Evolutionary conservation across 2,888 invertebrate species (phyloP), one percentile per base, ranked within the genome.

Genomic region (Platypus cylindrus): DNA sequence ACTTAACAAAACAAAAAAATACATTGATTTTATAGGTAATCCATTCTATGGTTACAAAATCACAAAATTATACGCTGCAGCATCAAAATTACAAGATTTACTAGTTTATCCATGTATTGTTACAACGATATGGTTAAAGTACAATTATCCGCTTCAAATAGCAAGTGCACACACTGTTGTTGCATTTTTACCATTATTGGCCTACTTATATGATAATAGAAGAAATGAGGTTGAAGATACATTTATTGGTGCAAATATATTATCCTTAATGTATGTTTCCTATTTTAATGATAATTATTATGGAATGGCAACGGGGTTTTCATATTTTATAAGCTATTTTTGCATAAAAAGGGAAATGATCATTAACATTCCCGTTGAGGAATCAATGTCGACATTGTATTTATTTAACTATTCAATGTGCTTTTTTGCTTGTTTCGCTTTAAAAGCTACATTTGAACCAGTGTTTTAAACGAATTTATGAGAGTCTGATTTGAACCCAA

Each of bases 391-490:
- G 28, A 45, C 53, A 38, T 48, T 53, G 41, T 60, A 61, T 48
- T 49, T 63, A 39, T 58, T 53, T 37, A 62, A 60, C 44, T 59
- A 59, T 45, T 57, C 57, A 17, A 45, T 60, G 41, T 59, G 59
- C 43, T 62, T 63, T 45, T 60, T 56, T 46, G 39, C 53, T 30
- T 54, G 49, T 41, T 63, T 61, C 45, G 49, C 56, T 25, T 42
- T 54, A 14, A 53, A 47, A 43, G 51, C 59, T 27, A 30, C 51
- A 30, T 30, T 43, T 26, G 39, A 44, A 5, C 38, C 38, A 17
- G 2, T 38, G n/a, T 31, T 34, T 26, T 35, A 36, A 22, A 7
- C n/a, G 4, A 16, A n/a, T n/a, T n/a, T n/a, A n/a, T n/a, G n/a
- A n/a, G n/a, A n/a, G n/a, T n/a, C n/a, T n/a, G n/a, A n/a, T n/a